Evolutionary conservation across 2,113 vertebrate species (phyloP).

Genomic region (Orientallactaga bullata): DNA sequence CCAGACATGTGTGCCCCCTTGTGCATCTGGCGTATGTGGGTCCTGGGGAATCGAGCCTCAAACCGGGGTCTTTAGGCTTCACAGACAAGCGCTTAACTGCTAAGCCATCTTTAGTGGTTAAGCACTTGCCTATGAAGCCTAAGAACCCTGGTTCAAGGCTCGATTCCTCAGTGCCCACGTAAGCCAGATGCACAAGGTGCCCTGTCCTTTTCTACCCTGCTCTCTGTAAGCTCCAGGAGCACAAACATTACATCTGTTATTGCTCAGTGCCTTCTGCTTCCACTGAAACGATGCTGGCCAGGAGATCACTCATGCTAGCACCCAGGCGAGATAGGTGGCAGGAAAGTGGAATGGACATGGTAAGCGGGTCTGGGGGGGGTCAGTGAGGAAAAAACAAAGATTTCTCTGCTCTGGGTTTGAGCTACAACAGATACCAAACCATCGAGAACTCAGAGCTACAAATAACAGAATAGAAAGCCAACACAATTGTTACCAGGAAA

Average conservation of each 20-base stretch:
- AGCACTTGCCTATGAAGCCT: too few relatives aligned
- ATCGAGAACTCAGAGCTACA: not conserved
- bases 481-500: constrained; percentile 69
- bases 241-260: not conserved
- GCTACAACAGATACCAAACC: not conserved
- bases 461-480: not conserved
- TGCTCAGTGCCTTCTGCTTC: not conserved
- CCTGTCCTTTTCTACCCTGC: not conserved
- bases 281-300: not conserved
- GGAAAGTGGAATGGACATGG: not conserved
- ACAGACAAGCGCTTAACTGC: too few relatives aligned
- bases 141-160: too few relatives aligned
- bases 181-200: too few relatives aligned
- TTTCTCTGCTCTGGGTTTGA: not conserved
- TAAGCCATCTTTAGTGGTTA: too few relatives aligned
- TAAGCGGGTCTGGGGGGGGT: not conserved
- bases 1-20: too few relatives aligned
- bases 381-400: too few relatives aligned
- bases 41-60: too few relatives aligned
- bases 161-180: too few relatives aligned
- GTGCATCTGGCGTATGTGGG: too few relatives aligned
- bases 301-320: not conserved
- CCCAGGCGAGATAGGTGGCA: not conserved
- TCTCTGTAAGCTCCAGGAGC: not conserved
- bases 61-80: too few relatives aligned